Base-by-base conservation (phyloP, 2,888 invertebrate species). In the Chrysopilus asiliformis region DNA sequence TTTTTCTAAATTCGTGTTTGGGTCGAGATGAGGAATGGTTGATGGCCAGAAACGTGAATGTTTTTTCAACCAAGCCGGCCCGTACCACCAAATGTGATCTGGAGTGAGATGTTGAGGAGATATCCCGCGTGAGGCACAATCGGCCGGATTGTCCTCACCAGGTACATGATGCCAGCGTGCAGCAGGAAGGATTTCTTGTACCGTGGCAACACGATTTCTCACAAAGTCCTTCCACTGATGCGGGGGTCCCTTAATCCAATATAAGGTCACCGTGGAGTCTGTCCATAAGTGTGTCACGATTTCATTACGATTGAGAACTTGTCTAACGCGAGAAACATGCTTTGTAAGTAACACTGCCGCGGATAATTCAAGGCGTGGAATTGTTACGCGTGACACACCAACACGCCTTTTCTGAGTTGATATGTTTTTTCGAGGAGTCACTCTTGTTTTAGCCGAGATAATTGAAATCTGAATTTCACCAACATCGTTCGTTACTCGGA, bases 341-440 rank as follows among this genome's bases (percentile, higher is more conserved):
- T 22, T 22, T 22, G 22, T 9, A 22, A 22, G 22, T 22, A 22
- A 10, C 7, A 22, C 7, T 9, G 22, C 22, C 8, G 22, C 22
- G 9, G 8, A 22, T 9, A 22, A 10, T 15, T 41, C 41, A 13
- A 41, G 18, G 8, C 38, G 34, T 10, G 34, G 34, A 10, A 26
- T 41, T 18, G 41, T 31, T 4, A 41, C 22, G 9, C 38, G 34
- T n/a, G n/a, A n/a, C n/a, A n/a, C n/a, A n/a, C n/a, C n/a, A n/a
- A n/a, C n/a, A n/a, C n/a, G n/a, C n/a, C n/a, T n/a, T n/a, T n/a
- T n/a, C n/a, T n/a, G n/a, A n/a, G n/a, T n/a, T n/a, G n/a, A n/a
- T n/a, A n/a, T n/a, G n/a, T n/a, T n/a, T 22, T 22, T 22, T 9
- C 7, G 9, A 7, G 22, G 22, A 22, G 22, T 9, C 8, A 22